Percentiles rank a stretch among this genome's conserved stretches.
Conservation (phyloP, 2,113 vertebrate genomes). For the Lichenostomus cassidix region DNA sequence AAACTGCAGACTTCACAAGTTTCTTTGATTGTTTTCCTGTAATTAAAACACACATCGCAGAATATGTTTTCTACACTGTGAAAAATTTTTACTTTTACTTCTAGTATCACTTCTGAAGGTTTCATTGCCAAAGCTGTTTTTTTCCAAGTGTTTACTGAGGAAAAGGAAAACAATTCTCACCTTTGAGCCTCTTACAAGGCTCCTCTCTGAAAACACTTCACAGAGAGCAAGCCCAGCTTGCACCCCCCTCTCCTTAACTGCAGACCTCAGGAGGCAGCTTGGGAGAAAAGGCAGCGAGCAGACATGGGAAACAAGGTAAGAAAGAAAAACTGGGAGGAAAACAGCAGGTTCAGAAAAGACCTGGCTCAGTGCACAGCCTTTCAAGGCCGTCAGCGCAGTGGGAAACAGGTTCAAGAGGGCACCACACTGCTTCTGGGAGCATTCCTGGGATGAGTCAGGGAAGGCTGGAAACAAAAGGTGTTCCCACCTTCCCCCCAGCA, state of each 20-base stretch:
- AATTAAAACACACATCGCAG: neutral
- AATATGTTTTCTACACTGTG: neutral
- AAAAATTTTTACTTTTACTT: neutral
- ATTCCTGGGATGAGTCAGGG: neutral
- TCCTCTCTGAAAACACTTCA: neutral
- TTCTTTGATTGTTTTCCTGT: slow-evolving; percentile 6
- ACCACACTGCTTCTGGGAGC: neutral
- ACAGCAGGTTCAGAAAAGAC: neutral
- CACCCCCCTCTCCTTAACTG: neutral
- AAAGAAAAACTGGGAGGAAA: neutral
- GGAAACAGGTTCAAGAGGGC: neutral
- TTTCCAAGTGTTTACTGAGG: neutral
- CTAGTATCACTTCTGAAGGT: neutral
- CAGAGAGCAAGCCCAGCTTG: neutral
- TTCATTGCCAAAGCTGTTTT: neutral
- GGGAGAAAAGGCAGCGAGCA: neutral
- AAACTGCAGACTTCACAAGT: neutral
- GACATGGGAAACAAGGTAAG: neutral
- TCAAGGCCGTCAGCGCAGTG: neutral
- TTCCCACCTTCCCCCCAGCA: neutral
- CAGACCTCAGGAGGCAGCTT: neutral
- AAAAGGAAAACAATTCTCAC: slow-evolving; percentile 31
- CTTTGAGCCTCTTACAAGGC: neutral
- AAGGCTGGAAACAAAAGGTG: neutral
- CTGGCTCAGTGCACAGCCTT: neutral